phyloP scores from a whole-genome alignment of 2,888 invertebrate species.

The Epinotia nisella region DNA sequence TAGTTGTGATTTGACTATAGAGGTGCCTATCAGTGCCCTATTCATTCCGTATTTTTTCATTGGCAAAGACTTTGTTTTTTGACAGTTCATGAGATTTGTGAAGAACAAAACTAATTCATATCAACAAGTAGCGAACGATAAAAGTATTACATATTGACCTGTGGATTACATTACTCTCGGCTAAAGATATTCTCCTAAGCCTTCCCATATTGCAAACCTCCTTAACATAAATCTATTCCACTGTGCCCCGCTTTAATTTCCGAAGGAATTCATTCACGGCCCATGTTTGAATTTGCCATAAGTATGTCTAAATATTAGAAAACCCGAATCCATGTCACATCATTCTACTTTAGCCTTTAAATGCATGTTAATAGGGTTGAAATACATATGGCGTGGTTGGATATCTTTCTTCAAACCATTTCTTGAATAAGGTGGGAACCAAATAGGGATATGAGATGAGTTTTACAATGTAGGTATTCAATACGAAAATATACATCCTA shows the following conservation, averaged over 20 bases:
- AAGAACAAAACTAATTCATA: no score
- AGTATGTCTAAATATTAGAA: slow-evolving; percentile 44
- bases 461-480: slow-evolving; percentile 18
- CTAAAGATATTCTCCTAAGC: neutral
- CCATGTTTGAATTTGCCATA: slow-evolving; percentile 43
- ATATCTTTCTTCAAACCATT: slow-evolving; percentile 30
- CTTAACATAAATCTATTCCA: slow-evolving; percentile 21
- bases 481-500: no score
- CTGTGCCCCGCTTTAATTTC: slow-evolving; percentile 25
- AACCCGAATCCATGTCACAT: slow-evolving; percentile 16
- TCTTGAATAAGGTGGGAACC: slow-evolving; percentile 31
- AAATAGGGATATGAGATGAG: slow-evolving; percentile 13
- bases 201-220: neutral
- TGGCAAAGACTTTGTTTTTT: no score
- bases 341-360: neutral
- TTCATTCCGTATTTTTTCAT: no score
- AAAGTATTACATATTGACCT: neutral
- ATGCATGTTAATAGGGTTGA: neutral
- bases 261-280: slow-evolving; percentile 30
- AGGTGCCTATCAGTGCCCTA: no score
- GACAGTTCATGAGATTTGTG: no score
- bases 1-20: no score
- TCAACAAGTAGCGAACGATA: no score
- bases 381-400: neutral
- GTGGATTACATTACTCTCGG: neutral